A percentile compares a stretch with the other conserved stretches of the same genome.
Evolutionary conservation across 92 coral and sea anemone species (phyloP).

Genomic region (Palythoa grandis): DNA sequence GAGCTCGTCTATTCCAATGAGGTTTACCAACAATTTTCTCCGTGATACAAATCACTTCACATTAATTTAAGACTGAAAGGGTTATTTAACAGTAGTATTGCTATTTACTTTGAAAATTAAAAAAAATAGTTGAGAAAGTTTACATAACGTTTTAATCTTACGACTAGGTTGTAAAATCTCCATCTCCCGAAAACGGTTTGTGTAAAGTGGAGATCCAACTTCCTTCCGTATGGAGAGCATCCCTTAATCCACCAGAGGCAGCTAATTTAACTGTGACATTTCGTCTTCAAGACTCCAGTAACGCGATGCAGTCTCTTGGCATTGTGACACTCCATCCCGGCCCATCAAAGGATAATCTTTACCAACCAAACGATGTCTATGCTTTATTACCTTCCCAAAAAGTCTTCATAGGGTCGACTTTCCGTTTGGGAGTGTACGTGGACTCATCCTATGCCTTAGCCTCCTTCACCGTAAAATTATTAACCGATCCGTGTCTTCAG

Average conservation of each 20-base stretch:
- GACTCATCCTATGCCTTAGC: conserved; percentile 57
- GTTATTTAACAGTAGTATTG: too few species aligned
- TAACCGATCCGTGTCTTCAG: conserved; percentile 47
- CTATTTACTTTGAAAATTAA: neutral
- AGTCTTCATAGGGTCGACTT: conserved; percentile 46
- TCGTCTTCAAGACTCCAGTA: conserved; percentile 47
- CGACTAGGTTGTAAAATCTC: conserved; percentile 18
- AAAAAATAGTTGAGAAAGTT: too few species aligned
- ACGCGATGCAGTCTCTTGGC: conserved; percentile 47
- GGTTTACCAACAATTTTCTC: too few species aligned
- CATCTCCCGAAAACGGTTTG: conserved; percentile 44
- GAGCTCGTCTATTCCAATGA: too few species aligned
- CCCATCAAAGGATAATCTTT: conserved; percentile 30
- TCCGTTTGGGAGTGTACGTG: conserved; percentile 47
- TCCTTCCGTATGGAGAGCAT: conserved; percentile 50
- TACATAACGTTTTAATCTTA: too few species aligned
- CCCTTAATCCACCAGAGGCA: conserved; percentile 32
- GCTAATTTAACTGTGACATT: conserved; percentile 46
- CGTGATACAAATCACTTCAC: too few species aligned
- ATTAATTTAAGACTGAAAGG: too few species aligned
- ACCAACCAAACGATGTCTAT: conserved; percentile 55
- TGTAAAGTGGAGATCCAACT: conserved; percentile 48
- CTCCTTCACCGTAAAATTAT: conserved; percentile 40
- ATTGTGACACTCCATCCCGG: conserved; percentile 50
- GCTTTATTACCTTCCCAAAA: conserved; percentile 50